phyloP scores from a whole-genome alignment of 2,113 vertebrate species.

The Pao palembangensis region DNA sequence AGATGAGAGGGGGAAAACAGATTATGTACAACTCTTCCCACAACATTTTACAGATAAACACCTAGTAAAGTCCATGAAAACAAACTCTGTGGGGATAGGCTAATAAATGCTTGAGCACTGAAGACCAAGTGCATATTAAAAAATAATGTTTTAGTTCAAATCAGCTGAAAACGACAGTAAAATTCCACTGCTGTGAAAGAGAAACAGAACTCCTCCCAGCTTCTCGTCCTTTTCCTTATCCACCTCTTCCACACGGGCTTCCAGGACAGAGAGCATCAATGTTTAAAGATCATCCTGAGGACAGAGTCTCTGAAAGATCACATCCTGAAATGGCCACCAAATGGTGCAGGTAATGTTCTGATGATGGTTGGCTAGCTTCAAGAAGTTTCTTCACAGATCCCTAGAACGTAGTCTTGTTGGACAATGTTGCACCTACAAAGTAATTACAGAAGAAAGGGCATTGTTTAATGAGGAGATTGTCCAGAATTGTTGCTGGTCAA shows the following conservation, averaged over 20 bases:
- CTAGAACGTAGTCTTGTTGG: too few relatives aligned
- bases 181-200: neutral
- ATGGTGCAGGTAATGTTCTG: neutral
- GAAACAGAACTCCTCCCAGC: neutral
- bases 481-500: too few relatives aligned
- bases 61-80: conserved; percentile 1
- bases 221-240: neutral
- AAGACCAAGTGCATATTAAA: neutral
- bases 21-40: conserved; percentile 10
- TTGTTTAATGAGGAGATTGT: neutral
- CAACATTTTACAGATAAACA: conserved; percentile 18
- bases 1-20: conserved; percentile 7
- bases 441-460: neutral
- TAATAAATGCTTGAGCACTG: neutral
- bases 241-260: neutral
- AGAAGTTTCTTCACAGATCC: neutral
- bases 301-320: neutral
- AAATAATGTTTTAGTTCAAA: neutral
- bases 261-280: neutral
- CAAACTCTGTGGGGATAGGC: neutral
- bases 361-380: neutral
- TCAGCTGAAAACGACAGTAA: neutral
- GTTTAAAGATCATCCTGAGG: neutral
- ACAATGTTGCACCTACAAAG: neutral
- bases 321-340: neutral